Conservation (phyloP, 2,113 vertebrate genomes). For the Equus quagga region DNA sequence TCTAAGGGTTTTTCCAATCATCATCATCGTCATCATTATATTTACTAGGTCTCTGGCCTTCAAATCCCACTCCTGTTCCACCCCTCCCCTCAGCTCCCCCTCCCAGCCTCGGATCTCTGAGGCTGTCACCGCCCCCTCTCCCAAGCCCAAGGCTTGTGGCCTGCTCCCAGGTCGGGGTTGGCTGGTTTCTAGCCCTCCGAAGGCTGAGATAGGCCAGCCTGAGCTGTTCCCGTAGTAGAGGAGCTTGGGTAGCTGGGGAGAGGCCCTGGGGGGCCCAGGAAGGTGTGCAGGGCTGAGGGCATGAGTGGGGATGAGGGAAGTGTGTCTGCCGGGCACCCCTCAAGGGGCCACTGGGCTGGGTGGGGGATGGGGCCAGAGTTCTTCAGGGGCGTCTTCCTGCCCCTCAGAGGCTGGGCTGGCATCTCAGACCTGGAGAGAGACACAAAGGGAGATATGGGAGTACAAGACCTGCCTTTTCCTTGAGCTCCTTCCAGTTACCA, state of each 20-base stretch:
- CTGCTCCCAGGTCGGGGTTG: not conserved
- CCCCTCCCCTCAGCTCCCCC: not conserved
- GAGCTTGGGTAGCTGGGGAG: not conserved
- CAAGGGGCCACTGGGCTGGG: not conserved
- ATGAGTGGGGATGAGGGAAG: not conserved
- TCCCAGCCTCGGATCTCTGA: not conserved
- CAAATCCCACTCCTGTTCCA: not conserved
- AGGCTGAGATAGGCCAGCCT: not conserved
- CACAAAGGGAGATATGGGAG: not conserved
- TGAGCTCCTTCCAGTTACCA: not conserved
- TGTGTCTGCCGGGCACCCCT: not conserved
- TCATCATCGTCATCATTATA: not conserved
- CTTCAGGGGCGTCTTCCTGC: not conserved
- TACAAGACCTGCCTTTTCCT: not conserved
- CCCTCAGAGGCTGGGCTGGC: not conserved
- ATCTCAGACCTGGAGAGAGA: not conserved
- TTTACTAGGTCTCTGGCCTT: not conserved
- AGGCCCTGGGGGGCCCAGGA: not conserved
- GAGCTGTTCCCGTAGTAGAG: not conserved
- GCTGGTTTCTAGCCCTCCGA: not conserved
- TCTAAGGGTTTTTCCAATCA: not conserved
- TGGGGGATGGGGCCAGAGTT: too few species aligned
- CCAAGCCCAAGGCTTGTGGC: not conserved
- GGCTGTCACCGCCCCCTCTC: not conserved
- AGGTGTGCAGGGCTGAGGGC: not conserved